Evolutionary conservation across 2,113 vertebrate genomes (phyloP).

Genomic region (Oophaga pumilio): DNA sequence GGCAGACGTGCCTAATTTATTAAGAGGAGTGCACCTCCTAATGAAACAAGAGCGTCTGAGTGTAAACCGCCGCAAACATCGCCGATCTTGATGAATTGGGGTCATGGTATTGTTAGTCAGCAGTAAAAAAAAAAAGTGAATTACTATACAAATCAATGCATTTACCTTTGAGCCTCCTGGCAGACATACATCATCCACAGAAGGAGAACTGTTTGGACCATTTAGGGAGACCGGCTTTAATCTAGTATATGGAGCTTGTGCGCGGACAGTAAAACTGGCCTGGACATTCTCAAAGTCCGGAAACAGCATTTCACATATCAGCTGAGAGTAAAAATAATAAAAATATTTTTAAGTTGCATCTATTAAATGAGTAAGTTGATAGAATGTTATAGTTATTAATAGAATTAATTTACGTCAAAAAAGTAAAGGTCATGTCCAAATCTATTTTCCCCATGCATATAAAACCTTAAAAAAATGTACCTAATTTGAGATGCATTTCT

Average conservation of each 20-base stretch:
- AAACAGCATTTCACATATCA: slow-evolving; percentile 88
- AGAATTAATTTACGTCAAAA: background rate
- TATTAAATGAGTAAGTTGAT: background rate
- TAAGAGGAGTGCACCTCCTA: too few species aligned
- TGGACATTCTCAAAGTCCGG: slow-evolving; percentile 82
- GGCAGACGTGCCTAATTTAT: too few species aligned
- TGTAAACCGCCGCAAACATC: too few species aligned
- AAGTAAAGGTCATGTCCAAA: background rate
- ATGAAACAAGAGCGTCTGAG: too few species aligned
- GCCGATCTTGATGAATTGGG: too few species aligned
- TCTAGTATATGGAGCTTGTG: slow-evolving; percentile 70
- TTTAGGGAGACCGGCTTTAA: slow-evolving; percentile 78
- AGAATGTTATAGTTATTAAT: background rate
- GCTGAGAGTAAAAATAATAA: slow-evolving; percentile 68
- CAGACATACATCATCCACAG: slow-evolving; percentile 65
- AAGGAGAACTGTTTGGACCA: slow-evolving; percentile 67
- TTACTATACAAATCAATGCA: background rate
- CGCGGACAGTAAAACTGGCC: slow-evolving; percentile 76
- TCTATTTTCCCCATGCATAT: background rate
- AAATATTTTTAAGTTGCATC: background rate
- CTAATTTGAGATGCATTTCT: background rate
- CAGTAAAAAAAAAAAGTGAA: too few species aligned
- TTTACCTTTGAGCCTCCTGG: slow-evolving; percentile 79
- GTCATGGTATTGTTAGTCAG: too few species aligned
- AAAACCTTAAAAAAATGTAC: too few species aligned